phyloP scores from a whole-genome alignment of 2,797 vertebrate genomes.

The Smutsia temminckii region DNA sequence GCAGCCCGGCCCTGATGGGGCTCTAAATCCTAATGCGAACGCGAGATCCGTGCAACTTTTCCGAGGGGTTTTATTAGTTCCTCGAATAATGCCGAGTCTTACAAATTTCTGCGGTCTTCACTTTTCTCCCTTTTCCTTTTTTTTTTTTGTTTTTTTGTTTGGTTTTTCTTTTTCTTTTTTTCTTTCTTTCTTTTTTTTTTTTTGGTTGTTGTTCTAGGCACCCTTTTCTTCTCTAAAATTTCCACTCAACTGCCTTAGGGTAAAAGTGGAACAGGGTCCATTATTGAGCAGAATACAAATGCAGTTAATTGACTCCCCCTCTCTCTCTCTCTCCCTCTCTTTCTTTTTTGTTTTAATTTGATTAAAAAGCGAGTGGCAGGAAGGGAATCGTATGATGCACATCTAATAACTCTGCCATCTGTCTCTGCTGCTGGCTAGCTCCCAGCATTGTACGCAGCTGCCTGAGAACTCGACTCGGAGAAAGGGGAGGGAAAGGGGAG shows the following conservation, averaged over 20 bases:
- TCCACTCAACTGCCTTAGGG: slow-evolving; percentile 87
- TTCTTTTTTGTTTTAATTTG: slow-evolving; percentile 95
- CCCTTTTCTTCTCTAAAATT: slow-evolving; percentile 84
- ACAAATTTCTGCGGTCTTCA: slow-evolving; percentile 72
- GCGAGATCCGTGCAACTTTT: slow-evolving; percentile 86
- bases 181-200: not conserved
- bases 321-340: slow-evolving; percentile 82
- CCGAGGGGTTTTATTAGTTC: slow-evolving; percentile 81
- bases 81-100: slow-evolving; percentile 78
- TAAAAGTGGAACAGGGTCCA: slow-evolving; percentile 87
- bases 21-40: slow-evolving; percentile 84
- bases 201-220: slow-evolving; percentile 72
- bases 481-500: slow-evolving; percentile 84
- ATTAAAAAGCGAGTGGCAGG: slow-evolving; percentile 99
- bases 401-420: slow-evolving; percentile 99
- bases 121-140: not conserved
- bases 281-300: slow-evolving; percentile 90
- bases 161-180: too few relatives aligned
- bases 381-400: slow-evolving; percentile 96
- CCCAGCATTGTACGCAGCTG: slow-evolving; percentile 96
- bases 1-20: slow-evolving; percentile 85
- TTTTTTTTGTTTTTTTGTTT: not conserved
- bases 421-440: slow-evolving; percentile 95
- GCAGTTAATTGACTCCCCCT: slow-evolving; percentile 89
- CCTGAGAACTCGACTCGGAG: slow-evolving; percentile 88